Conservation (phyloP, 2,888 invertebrate genomes). For the Xestia c-nigrum region DNA sequence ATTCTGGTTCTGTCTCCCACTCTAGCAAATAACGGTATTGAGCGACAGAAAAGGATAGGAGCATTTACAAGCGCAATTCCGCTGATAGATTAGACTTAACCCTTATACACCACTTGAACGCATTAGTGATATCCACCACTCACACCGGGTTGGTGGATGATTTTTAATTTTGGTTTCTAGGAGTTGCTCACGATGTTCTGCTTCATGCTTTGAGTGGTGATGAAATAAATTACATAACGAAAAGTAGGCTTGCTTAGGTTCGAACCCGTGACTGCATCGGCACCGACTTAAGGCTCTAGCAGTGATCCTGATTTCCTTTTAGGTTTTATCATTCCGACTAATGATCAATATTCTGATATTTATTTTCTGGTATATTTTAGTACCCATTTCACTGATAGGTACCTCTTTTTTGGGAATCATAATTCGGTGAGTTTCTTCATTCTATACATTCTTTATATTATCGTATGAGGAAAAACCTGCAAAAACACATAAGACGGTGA, state of each 20-base stretch:
- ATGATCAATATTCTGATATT: background rate
- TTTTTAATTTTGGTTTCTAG: background rate
- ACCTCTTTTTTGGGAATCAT: background rate
- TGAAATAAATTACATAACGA: background rate
- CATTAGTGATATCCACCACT: background rate
- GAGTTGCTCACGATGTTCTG: background rate
- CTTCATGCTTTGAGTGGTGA: background rate
- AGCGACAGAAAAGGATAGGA: background rate
- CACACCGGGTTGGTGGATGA: background rate
- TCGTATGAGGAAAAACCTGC: slow-evolving; percentile 41
- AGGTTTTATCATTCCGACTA: background rate
- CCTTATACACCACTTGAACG: background rate
- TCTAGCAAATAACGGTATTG: background rate
- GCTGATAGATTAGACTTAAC: background rate
- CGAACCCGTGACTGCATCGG: background rate
- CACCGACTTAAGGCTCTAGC: background rate
- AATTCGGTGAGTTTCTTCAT: slow-evolving; percentile 13
- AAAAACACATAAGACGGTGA: slow-evolving; percentile 53
- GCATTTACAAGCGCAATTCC: background rate
- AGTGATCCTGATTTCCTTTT: background rate
- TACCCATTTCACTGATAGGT: background rate
- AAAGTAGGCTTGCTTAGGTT: background rate
- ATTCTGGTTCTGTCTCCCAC: background rate
- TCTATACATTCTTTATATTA: slow-evolving; percentile 19
- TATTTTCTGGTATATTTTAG: background rate